Conservation (phyloP, 64 coral and sea anemone genomes). For the Stylophora pistillata region DNA sequence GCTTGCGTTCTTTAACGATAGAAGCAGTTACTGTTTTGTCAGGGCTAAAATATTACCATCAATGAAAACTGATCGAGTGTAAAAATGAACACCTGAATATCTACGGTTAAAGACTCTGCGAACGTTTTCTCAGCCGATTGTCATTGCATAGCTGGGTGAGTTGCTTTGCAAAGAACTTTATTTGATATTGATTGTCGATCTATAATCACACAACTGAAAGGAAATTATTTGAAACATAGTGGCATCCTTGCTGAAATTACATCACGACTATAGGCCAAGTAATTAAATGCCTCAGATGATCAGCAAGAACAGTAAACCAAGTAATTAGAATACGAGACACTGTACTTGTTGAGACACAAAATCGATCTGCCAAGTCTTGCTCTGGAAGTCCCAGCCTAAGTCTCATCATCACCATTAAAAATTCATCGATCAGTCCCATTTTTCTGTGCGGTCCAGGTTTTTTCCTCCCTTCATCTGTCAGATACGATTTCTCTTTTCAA, state of each 20-base stretch:
- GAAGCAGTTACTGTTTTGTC: conserved; percentile 42
- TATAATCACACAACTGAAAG: background rate
- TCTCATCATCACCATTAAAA: too few species aligned
- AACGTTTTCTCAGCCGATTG: conserved; percentile 5
- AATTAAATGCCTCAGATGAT: conserved; percentile 1
- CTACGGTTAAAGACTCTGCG: background rate
- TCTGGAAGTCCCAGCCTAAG: too few species aligned
- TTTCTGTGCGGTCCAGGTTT: conserved; percentile 55
- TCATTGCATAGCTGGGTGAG: too few species aligned
- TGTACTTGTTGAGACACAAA: background rate
- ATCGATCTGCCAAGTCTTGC: too few species aligned
- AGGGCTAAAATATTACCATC: conserved; percentile 38
- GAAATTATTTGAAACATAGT: conserved; percentile 14
- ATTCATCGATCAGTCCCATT: conserved; percentile 8
- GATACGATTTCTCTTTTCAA: conserved; percentile 22
- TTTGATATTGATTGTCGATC: too few species aligned
- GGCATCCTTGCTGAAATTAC: background rate
- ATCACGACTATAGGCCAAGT: too few species aligned
- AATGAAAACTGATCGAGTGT: conserved; percentile 40
- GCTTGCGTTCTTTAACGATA: too few species aligned
- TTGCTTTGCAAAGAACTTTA: too few species aligned
- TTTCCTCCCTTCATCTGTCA: conserved; percentile 24
- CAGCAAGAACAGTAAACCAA: too few species aligned
- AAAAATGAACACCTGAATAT: conserved; percentile 18
- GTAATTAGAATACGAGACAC: too few species aligned